Conservation (phyloP, 2,888 invertebrate species). For the Ariolimax columbianus region DNA sequence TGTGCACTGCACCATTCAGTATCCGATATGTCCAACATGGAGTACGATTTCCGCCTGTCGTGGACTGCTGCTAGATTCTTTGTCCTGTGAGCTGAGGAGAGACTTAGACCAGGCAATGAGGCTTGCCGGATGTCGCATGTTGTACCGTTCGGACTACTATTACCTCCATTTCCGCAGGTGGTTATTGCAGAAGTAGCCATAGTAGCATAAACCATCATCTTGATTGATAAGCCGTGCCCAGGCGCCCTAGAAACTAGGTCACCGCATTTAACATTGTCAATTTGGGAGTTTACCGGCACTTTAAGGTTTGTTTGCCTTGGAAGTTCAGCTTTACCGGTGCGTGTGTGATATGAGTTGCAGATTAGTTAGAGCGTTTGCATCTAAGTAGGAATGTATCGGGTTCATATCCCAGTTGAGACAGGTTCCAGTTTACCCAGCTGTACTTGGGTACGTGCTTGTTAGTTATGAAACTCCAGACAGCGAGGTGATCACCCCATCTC, state of each 20-base stretch:
- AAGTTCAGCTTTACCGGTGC: no score
- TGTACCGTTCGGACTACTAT: slow-evolving; percentile 6
- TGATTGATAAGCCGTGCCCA: neutral
- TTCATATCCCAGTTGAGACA: no score
- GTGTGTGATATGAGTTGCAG: no score
- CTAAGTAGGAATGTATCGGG: no score
- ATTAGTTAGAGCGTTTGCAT: no score
- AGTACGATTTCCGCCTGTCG: slow-evolving; percentile 14
- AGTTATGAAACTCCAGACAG: no score
- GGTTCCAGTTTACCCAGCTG: no score
- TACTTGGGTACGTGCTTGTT: no score
- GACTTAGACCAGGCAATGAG: slow-evolving; percentile 2
- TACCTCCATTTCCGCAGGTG: slow-evolving; percentile 9
- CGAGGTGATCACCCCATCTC: no score
- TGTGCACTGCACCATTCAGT: neutral
- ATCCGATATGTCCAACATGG: slow-evolving; percentile 9
- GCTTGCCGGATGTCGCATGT: slow-evolving; percentile 16
- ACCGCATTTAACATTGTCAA: neutral
- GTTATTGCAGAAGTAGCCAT: slow-evolving; percentile 24
- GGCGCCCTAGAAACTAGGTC: neutral
- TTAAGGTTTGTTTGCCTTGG: no score
- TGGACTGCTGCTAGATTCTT: slow-evolving; percentile 1
- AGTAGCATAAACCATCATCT: slow-evolving; percentile 38
- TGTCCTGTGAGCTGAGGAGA: neutral
- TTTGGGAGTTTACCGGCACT: no score